Evolutionary conservation across 2,113 vertebrate genomes (phyloP).

Genomic region (Fregetta grallaria): DNA sequence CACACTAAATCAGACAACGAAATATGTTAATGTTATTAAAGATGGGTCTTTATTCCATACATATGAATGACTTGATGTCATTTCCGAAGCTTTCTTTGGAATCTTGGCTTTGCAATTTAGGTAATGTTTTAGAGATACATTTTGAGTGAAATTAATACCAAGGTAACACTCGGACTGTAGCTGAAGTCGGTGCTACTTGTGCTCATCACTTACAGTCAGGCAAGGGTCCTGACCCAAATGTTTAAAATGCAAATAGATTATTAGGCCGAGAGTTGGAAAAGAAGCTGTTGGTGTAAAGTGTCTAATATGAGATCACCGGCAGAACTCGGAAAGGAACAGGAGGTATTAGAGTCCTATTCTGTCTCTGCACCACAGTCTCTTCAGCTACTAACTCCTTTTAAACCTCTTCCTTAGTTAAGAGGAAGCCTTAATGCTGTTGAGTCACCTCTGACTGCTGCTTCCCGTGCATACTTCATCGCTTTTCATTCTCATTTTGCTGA

Average conservation of each 20-base stretch:
- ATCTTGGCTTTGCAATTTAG: background rate
- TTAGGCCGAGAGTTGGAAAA: too few species aligned
- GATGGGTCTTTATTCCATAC: background rate
- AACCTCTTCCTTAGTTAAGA: background rate
- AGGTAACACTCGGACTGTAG: background rate
- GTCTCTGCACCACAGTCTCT: background rate
- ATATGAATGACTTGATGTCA: background rate
- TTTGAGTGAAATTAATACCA: background rate
- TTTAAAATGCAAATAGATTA: background rate
- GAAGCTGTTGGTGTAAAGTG: background rate
- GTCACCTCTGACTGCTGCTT: background rate
- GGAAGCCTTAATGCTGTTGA: background rate
- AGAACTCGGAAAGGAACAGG: background rate
- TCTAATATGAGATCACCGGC: fast-evolving
- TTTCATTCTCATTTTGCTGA: background rate
- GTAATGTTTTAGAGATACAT: fast-evolving
- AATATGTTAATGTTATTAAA: background rate
- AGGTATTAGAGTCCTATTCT: background rate
- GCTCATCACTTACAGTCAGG: background rate
- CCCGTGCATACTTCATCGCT: fast-evolving
- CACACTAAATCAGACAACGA: background rate
- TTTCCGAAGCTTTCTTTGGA: background rate
- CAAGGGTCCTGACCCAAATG: background rate
- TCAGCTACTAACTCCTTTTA: fast-evolving
- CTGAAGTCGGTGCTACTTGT: background rate